These are phyloP conservation scores for Rhagophthalmus giganteus DNA, from an alignment of 2,888 invertebrate genomes.

Conservation along the genomic window DNA sequence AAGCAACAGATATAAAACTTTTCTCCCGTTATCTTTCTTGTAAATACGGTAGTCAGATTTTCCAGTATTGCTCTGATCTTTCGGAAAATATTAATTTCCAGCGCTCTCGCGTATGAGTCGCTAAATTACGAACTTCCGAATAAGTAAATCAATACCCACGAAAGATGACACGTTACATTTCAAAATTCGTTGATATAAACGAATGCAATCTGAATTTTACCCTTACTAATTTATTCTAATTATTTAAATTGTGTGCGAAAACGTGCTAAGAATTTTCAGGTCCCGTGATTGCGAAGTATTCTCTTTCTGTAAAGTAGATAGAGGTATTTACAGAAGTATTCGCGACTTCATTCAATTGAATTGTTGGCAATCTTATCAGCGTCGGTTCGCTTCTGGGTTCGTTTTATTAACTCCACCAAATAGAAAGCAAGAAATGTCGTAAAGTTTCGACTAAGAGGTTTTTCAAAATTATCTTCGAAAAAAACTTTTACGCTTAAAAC, in stretches of 20 bases:
- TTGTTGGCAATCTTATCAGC: slow-evolving; percentile 18
- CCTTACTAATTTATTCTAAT: slow-evolving; percentile 7
- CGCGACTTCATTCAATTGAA: slow-evolving; percentile 17
- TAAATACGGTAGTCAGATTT: slow-evolving; percentile 2
- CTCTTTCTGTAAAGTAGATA: slow-evolving; percentile 14
- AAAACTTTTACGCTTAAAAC: too few species aligned
- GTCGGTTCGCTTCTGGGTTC: slow-evolving; percentile 13
- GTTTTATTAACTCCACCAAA: slow-evolving; percentile 16
- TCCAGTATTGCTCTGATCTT: background rate
- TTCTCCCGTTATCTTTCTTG: slow-evolving; percentile 13
- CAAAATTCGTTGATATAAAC: too few species aligned
- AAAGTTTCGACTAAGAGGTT: too few species aligned
- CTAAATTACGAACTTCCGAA: too few species aligned
- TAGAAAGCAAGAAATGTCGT: slow-evolving; percentile 14
- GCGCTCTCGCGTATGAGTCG: background rate
- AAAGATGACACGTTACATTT: too few species aligned
- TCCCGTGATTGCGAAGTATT: slow-evolving; percentile 12
- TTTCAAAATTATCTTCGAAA: too few species aligned
- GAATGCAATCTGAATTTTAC: too few species aligned
- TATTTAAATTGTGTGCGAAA: slow-evolving; percentile 13
- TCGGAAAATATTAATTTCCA: background rate
- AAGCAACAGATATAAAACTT: too few species aligned
- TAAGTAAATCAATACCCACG: too few species aligned
- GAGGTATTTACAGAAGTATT: slow-evolving; percentile 20
- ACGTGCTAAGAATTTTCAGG: slow-evolving; percentile 11